phyloP scores from a whole-genome alignment of 2,888 invertebrate genomes.

The Coecobrya sp. region DNA sequence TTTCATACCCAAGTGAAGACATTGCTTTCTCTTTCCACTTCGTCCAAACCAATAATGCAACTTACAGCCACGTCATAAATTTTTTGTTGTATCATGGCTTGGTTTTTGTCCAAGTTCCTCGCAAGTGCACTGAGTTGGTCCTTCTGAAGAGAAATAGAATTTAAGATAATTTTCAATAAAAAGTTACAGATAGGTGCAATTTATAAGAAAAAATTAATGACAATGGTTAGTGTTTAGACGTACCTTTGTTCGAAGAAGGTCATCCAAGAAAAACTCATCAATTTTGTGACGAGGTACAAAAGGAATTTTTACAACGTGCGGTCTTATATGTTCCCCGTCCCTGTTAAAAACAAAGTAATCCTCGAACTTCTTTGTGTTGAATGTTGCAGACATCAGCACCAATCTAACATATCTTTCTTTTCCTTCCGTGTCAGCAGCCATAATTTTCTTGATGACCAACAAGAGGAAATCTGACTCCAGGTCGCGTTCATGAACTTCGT shows the following conservation, averaged over 20 bases:
- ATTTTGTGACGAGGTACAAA: slow-evolving; percentile 68
- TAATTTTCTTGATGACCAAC: slow-evolving; percentile 93
- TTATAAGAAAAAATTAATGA: not conserved
- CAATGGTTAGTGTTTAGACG: not conserved
- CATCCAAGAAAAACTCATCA: slow-evolving; percentile 83
- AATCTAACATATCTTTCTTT: slow-evolving; percentile 91
- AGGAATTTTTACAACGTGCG: slow-evolving; percentile 84
- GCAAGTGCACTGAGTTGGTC: slow-evolving; percentile 74
- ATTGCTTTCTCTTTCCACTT: slow-evolving; percentile 54
- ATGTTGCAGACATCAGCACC: slow-evolving; percentile 98
- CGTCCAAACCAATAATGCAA: slow-evolving; percentile 80
- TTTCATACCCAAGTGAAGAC: too few species aligned
- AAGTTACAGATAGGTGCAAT: not conserved
- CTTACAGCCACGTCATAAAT: slow-evolving; percentile 82
- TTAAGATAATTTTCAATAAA: slow-evolving; percentile 3
- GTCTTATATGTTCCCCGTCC: slow-evolving; percentile 68
- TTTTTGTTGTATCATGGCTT: slow-evolving; percentile 81
- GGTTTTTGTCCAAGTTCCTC: slow-evolving; percentile 74
- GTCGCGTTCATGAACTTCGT: slow-evolving; percentile 98
- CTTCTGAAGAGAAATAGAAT: slow-evolving; percentile 52
- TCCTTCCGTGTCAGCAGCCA: slow-evolving; percentile 88
- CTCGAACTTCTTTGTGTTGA: slow-evolving; percentile 92
- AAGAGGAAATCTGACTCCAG: slow-evolving; percentile 97
- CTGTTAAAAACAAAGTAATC: slow-evolving; percentile 89
- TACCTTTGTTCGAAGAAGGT: slow-evolving; percentile 71